phyloP scores from a whole-genome alignment of 2,888 invertebrate genomes.

The Oligia fasciuncula region DNA sequence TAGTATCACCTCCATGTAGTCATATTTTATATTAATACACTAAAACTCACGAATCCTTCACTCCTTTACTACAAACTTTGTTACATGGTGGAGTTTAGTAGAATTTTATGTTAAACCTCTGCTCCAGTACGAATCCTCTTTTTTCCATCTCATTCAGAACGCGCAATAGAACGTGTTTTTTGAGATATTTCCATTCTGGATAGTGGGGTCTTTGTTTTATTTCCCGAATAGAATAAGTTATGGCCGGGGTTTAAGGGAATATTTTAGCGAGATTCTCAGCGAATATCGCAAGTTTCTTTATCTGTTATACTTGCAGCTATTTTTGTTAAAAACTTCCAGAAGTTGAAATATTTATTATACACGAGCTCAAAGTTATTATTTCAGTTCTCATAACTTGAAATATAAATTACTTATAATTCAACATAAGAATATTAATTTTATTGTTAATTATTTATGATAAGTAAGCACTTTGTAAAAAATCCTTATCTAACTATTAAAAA shows the following conservation, averaged over 20 bases:
- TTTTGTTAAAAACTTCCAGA: conserved; percentile 52
- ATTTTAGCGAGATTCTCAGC: conserved; percentile 76
- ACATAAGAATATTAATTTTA: too few species aligned
- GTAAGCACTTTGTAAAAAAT: not conserved
- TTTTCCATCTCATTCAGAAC: conserved; percentile 68
- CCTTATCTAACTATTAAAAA: not conserved
- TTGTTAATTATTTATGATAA: not conserved
- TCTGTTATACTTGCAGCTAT: conserved; percentile 58
- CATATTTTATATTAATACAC: conserved; percentile 53
- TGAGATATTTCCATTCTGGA: conserved; percentile 70
- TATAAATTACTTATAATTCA: conserved; percentile 43
- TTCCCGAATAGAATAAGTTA: conserved; percentile 73
- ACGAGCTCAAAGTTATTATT: conserved; percentile 46
- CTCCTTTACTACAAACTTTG: conserved; percentile 50
- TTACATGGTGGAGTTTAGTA: conserved; percentile 62
- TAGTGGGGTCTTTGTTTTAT: conserved; percentile 74
- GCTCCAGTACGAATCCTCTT: conserved; percentile 55
- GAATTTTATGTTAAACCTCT: conserved; percentile 70
- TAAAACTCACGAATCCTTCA: conserved; percentile 48
- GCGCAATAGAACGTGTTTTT: conserved; percentile 71
- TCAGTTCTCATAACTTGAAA: conserved; percentile 47
- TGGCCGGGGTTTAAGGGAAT: conserved; percentile 75
- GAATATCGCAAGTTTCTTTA: conserved; percentile 65
- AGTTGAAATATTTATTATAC: conserved; percentile 52
- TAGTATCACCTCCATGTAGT: conserved; percentile 37